Conservation (phyloP, 2,888 invertebrate species). For the Hesperia comma region DNA sequence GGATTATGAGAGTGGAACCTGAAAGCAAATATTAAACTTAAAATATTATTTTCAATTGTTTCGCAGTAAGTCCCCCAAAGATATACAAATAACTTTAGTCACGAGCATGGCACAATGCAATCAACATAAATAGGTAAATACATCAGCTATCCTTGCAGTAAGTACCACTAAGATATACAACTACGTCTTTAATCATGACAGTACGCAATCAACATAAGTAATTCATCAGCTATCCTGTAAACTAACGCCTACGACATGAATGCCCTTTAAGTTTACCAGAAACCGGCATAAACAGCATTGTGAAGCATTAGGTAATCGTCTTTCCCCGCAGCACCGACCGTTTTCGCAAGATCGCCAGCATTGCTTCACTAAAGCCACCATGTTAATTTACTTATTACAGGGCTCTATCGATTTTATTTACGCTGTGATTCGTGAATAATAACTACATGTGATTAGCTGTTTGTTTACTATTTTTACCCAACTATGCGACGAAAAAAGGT, state of each 20-base stretch:
- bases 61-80: no score
- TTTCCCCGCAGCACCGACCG: constrained; percentile 56
- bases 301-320: constrained; percentile 68
- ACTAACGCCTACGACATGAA: constrained; percentile 24
- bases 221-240: constrained; percentile 14
- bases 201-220: not conserved
- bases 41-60: no score
- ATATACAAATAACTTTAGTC: no score
- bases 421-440: constrained; percentile 26
- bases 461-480: no score
- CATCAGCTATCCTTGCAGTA: no score
- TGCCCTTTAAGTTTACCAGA: constrained; percentile 29
- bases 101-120: no score
- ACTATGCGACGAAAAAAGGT: no score
- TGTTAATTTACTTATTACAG: constrained; percentile 59
- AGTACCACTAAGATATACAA: no score
- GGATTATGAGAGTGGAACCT: no score
- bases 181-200: not conserved
- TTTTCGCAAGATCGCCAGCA: constrained; percentile 64
- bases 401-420: constrained; percentile 52
- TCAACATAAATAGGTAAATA: no score
- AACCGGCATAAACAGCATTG: constrained; percentile 55
- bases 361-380: constrained; percentile 67
- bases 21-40: no score
- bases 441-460: no score